Conservation (phyloP, 2,888 invertebrate genomes). For the Odiellus spinosus region DNA sequence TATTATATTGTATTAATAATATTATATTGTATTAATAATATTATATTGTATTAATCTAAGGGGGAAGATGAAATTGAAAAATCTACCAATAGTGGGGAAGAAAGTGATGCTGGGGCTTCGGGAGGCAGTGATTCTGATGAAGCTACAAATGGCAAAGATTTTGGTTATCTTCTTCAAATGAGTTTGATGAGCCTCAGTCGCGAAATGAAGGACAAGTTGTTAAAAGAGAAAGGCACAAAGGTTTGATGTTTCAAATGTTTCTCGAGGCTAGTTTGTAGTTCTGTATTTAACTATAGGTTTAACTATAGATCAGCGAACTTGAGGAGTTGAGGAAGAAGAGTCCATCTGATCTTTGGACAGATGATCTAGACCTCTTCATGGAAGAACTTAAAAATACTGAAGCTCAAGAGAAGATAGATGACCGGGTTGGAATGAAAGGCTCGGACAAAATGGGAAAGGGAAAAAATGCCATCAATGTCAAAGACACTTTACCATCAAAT, state of each 20-base stretch:
- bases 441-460: slow-evolving; percentile 1
- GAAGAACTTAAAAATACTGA: slow-evolving; percentile 34
- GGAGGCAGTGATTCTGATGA: no score
- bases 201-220: slow-evolving; percentile 76
- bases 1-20: no score
- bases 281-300: no score
- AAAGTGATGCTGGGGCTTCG: slow-evolving; percentile 30
- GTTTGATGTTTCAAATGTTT: no score
- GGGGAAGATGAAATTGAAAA: slow-evolving; percentile 8
- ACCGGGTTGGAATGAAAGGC: slow-evolving; percentile 30
- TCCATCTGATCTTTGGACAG: slow-evolving; percentile 62
- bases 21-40: no score
- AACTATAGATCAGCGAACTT: no score
- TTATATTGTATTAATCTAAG: no score
- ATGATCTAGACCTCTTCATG: slow-evolving; percentile 58
- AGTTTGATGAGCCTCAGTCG: slow-evolving; percentile 87
- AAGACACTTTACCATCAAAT: slow-evolving; percentile 46
- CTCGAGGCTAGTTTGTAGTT: no score
- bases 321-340: slow-evolving; percentile 42
- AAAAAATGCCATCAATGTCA: slow-evolving; percentile 8
- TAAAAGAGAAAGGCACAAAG: slow-evolving; percentile 70
- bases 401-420: slow-evolving; percentile 13
- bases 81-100: slow-evolving; percentile 38
- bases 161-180: slow-evolving; percentile 88
- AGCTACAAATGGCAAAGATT: slow-evolving; percentile 52